phyloP scores from a whole-genome alignment of 2,113 vertebrate species.

The Bubo blakistoni region DNA sequence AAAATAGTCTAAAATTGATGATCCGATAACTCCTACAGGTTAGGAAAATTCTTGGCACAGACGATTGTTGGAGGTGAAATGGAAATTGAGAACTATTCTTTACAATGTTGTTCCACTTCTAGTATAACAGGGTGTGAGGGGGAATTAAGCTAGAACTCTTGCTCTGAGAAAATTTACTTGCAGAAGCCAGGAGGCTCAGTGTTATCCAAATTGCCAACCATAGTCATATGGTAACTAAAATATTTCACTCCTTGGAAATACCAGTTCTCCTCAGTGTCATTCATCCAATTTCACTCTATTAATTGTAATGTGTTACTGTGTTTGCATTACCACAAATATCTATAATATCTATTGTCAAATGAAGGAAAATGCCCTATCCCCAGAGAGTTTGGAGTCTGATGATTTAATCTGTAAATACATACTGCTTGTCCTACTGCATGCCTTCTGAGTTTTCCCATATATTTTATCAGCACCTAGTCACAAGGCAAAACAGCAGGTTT shows the following conservation, averaged over 20 bases:
- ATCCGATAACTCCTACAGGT: not conserved
- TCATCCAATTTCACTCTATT: not conserved
- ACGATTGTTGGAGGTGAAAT: not conserved
- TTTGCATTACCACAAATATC: not conserved
- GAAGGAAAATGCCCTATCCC: not conserved
- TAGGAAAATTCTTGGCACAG: not conserved
- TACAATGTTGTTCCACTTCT: not conserved
- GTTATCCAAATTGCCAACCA: not conserved
- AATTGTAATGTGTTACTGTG: not conserved
- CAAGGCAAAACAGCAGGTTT: not conserved
- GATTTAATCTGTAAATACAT: not conserved
- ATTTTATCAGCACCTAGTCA: not conserved
- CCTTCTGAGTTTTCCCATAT: not conserved
- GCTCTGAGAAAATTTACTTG: not conserved
- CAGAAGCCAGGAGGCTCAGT: not conserved
- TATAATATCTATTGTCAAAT: not conserved
- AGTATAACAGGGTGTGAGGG: not conserved
- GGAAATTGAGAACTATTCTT: not conserved
- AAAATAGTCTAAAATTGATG: not conserved
- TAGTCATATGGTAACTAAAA: not conserved
- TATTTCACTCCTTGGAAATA: not conserved
- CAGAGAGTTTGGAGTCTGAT: not conserved
- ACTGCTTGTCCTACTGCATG: not conserved
- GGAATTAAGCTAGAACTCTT: not conserved
- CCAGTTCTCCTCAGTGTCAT: not conserved